Evolutionary conservation across 2,888 invertebrate genomes (phyloP), one percentile per base, ranked within the genome.

Genomic region (Lepidochitona cinerea): DNA sequence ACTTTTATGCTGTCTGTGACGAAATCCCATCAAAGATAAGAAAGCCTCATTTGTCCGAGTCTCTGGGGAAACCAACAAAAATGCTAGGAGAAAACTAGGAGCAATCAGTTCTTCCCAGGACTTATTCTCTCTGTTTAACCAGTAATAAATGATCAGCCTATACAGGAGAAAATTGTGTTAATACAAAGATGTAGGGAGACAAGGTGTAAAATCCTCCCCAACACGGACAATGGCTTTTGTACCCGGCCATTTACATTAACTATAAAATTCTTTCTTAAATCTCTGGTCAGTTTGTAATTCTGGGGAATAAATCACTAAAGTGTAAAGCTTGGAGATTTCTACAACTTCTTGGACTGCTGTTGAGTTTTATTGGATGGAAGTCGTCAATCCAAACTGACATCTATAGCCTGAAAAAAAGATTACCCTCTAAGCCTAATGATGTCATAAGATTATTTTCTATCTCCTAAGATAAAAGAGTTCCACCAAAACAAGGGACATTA

Each of bases 401-500:
- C 59, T 59, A 59, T 59, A 14, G 12, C 23, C 26, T 23, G 29
- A 18, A n/a, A n/a, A n/a, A n/a, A n/a, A n/a, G n/a, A n/a, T n/a
- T n/a, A n/a, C n/a, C n/a, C 59, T 59, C 29, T 59, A 26, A 59
- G 59, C 59, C 59, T 59, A 59, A 59, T 59, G 59, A 59, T 59
- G 59, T 59, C 59, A 59, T 59, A 59, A 59, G 59, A 59, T 59
- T 59, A 59, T 59, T 59, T 59, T 59, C 59, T 59, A 59, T 59
- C 59, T 59, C 59, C 59, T 14, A 59, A 59, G 59, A 59, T 59
- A 29, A 29, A 59, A 59, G 59, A 59, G 59, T 23, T 23, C 26
- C 59, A 59, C 7, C 23, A 26, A 12, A 29, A 59, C 59, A 59
- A 59, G 59, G 59, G 29, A 23, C 59, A 59, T 59, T 29, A 59